Evolutionary conservation across 2,113 vertebrate species (phyloP).

Genomic region (Otocyon megalotis): DNA sequence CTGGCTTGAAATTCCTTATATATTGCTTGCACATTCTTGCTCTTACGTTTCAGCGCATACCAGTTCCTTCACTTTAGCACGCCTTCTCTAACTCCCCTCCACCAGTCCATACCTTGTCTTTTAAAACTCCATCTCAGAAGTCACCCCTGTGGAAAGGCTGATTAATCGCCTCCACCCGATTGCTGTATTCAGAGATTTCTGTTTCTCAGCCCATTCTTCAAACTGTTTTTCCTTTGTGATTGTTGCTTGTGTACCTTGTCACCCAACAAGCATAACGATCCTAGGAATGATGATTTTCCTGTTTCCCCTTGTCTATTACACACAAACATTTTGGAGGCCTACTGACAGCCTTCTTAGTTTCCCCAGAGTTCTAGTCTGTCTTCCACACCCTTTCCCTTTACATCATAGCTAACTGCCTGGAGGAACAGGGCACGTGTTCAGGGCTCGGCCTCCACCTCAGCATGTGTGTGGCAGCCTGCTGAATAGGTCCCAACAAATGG

Average conservation of each 20-base stretch:
- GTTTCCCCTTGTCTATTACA: conserved; percentile 7
- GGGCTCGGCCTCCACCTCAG: conserved; percentile 44
- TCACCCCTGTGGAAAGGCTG: neutral
- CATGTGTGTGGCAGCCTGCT: conserved; percentile 67
- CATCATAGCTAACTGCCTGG: conserved; percentile 28
- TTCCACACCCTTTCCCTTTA: neutral
- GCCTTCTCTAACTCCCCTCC: neutral
- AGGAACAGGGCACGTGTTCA: neutral
- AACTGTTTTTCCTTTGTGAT: conserved; percentile 29
- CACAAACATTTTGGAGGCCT: conserved; percentile 28
- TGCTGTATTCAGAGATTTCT: conserved; percentile 43
- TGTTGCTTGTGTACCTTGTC: conserved; percentile 37
- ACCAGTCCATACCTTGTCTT: conserved; percentile 15
- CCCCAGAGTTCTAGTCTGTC: neutral
- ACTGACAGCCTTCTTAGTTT: neutral
- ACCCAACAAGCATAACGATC: neutral
- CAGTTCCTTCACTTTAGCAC: conserved; percentile 35
- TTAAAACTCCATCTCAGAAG: conserved; percentile 54
- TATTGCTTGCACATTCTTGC: conserved; percentile 71
- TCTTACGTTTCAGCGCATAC: conserved; percentile 59
- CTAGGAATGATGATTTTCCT: conserved; percentile 20
- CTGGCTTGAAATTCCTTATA: conserved; percentile 70
- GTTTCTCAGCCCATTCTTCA: neutral
- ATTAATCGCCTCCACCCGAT: conserved; percentile 14
- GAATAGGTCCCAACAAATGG: neutral